Evolutionary conservation across 2,113 vertebrate genomes (phyloP).

Genomic region (Lagopus muta): DNA sequence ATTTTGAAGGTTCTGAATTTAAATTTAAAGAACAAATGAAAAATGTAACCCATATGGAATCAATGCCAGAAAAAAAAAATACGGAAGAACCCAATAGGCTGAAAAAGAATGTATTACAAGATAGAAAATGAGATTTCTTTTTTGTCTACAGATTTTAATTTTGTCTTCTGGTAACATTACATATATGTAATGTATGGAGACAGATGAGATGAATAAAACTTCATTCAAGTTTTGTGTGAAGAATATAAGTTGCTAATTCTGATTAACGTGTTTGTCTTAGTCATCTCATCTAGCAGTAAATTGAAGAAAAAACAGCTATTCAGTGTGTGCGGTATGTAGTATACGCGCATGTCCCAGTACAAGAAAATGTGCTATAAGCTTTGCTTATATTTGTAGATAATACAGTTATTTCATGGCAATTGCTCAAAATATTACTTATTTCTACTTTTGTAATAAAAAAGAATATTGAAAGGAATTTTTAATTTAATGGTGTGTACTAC

Average conservation of each 20-base stretch:
- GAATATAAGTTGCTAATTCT: not conserved
- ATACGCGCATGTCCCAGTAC: not conserved
- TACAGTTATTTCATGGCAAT: not conserved
- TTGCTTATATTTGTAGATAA: not conserved
- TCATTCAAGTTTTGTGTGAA: not conserved
- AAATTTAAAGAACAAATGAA: not conserved
- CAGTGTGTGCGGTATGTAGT: not conserved
- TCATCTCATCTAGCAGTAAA: not conserved
- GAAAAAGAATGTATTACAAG: not conserved
- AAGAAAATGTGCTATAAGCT: not conserved
- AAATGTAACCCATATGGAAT: not conserved
- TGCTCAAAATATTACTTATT: not conserved
- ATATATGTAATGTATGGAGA: not conserved
- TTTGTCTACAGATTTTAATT: not conserved
- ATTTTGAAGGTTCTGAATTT: not conserved
- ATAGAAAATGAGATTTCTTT: not conserved
- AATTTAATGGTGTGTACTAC: fast-evolving
- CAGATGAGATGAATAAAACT: not conserved
- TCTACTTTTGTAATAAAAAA: not conserved
- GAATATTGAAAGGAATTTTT: not conserved
- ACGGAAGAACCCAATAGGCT: not conserved
- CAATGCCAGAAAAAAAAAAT: not conserved
- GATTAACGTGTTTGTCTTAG: not conserved
- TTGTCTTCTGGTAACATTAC: not conserved
- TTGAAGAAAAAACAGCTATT: not conserved